These are phyloP conservation scores for Brachirus orientalis DNA, from an alignment of 2,113 vertebrate genomes.

Conservation along the genomic window DNA sequence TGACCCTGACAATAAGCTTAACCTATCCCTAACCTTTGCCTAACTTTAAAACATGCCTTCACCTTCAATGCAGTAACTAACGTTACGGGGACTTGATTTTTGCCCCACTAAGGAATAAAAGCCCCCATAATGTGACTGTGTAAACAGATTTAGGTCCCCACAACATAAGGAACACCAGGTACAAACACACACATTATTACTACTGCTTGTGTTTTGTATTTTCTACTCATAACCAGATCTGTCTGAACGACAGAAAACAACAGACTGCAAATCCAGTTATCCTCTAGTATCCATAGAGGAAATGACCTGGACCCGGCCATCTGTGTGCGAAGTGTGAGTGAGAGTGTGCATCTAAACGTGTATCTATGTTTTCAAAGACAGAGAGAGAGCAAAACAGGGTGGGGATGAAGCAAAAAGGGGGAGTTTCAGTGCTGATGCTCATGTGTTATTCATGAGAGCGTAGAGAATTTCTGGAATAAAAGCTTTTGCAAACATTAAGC, in stretches of 20 bases:
- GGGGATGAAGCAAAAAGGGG: conserved; percentile 36
- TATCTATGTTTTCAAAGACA: background rate
- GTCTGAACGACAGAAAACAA: conserved; percentile 81
- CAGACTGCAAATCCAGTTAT: conserved; percentile 86
- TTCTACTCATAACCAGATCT: conserved; percentile 81
- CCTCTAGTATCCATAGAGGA: conserved; percentile 80
- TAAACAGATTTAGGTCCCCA: too few species aligned
- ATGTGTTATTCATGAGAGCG: conserved; percentile 82
- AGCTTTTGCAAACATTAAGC: conserved; percentile 75
- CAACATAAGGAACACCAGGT: too few species aligned
- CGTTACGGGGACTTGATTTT: too few species aligned
- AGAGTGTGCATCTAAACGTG: conserved; percentile 7
- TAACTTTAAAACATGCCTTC: too few species aligned
- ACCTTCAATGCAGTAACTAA: too few species aligned
- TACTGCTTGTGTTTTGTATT: conserved; percentile 69
- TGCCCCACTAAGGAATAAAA: too few species aligned
- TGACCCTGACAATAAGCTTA: too few species aligned
- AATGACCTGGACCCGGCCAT: conserved; percentile 81
- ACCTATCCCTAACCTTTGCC: too few species aligned
- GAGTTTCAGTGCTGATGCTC: conserved; percentile 58
- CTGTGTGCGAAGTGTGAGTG: conserved; percentile 62
- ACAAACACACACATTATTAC: conserved; percentile 42
- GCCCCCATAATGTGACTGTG: too few species aligned
- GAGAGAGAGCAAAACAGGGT: conserved; percentile 34
- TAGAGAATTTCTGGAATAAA: conserved; percentile 80